Conservation (phyloP, 2,113 vertebrate genomes). For the Melanerpes aurifrons region DNA sequence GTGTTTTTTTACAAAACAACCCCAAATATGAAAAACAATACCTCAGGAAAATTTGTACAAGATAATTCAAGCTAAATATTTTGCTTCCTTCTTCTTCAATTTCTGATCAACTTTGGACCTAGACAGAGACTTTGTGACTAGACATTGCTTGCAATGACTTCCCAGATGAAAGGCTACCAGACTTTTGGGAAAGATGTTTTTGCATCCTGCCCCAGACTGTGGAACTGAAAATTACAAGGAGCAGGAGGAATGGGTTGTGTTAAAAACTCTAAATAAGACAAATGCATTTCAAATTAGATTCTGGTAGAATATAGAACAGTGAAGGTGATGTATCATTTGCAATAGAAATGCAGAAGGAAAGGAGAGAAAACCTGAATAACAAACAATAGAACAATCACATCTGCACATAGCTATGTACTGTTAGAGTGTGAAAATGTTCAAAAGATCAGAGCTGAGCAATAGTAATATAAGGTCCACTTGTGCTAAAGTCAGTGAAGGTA, state of each 20-base stretch:
- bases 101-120: not conserved
- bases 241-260: not conserved
- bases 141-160: not conserved
- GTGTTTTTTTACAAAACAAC: not conserved
- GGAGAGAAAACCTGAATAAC: not conserved
- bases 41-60: not conserved
- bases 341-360: constrained; percentile 11
- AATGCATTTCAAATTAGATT: constrained; percentile 12
- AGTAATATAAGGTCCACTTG: not conserved
- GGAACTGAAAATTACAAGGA: not conserved
- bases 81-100: not conserved
- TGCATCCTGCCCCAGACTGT: not conserved
- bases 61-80: not conserved
- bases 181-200: not conserved
- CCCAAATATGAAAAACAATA: not conserved
- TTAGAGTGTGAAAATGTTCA: not conserved
- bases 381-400: not conserved
- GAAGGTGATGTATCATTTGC: constrained; percentile 10
- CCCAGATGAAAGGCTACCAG: not conserved
- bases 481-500: constrained; percentile 8
- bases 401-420: not conserved
- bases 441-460: not conserved
- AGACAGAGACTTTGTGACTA: not conserved
- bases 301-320: constrained; percentile 8
- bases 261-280: not conserved